Evolutionary conservation across 2,888 invertebrate species (phyloP).

Genomic region (Standfussiana lucernea): DNA sequence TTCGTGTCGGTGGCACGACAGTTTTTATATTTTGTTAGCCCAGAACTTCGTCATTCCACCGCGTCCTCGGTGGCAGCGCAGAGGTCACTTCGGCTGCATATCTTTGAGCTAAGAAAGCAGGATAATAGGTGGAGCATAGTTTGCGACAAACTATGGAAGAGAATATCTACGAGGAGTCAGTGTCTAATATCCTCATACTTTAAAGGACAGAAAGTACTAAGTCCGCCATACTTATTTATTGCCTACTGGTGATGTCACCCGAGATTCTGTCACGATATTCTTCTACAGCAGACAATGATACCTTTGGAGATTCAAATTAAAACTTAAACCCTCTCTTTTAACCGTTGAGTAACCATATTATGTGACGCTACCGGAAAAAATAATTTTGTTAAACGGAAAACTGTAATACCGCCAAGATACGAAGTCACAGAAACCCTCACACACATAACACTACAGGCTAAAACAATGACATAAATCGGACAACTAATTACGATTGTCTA

Average conservation of each 20-base stretch:
- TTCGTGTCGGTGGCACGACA: no score
- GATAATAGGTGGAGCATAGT: no score
- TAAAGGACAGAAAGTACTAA: neutral
- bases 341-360: no score
- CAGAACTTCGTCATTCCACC: no score
- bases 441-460: neutral
- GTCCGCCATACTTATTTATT: neutral
- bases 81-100: no score
- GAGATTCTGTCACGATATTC: neutral
- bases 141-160: no score
- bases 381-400: neutral
- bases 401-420: neutral
- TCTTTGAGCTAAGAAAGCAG: no score
- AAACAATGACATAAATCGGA: constrained; percentile 42
- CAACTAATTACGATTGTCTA: constrained; percentile 60
- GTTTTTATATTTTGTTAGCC: no score
- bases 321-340: neutral
- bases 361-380: neutral
- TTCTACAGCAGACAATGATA: neutral
- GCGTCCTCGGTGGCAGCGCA: no score
- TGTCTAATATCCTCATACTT: neutral
- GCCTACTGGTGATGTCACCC: neutral
- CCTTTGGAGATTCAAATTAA: neutral
- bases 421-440: neutral
- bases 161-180: neutral